Percentiles rank a stretch among this genome's conserved stretches.
phyloP scores from a whole-genome alignment of 2,888 invertebrate species.

The Hemaris fuciformis region DNA sequence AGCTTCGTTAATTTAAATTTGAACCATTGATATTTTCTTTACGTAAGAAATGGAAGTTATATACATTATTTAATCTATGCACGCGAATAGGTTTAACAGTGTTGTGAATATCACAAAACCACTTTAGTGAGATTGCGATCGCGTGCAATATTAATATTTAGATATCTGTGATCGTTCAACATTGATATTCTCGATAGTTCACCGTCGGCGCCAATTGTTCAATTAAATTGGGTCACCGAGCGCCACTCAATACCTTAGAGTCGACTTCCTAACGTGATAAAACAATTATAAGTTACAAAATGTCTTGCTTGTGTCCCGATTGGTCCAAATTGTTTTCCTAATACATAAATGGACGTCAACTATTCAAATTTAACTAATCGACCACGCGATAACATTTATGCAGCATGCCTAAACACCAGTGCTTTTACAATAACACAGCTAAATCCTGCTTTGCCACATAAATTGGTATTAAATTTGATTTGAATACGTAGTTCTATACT shows the following conservation, averaged over 20 bases:
- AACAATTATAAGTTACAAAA: constrained; percentile 6
- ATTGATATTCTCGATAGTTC: constrained; percentile 1
- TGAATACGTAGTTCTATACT: not conserved
- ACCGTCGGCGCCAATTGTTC: constrained; percentile 1
- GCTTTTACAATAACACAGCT: not conserved
- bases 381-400: not conserved
- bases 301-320: not conserved
- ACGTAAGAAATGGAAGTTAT: no score
- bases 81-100: not conserved
- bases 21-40: no score
- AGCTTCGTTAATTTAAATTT: no score
- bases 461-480: constrained; percentile 5
- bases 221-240: constrained; percentile 9
- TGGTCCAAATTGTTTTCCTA: not conserved
- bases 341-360: not conserved
- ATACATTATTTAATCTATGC: not conserved
- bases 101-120: not conserved
- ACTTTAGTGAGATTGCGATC: not conserved
- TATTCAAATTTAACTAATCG: not conserved
- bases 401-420: not conserved
- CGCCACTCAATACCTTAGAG: not conserved
- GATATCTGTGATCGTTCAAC: not conserved
- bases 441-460: not conserved
- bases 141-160: constrained; percentile 4
- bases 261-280: constrained; percentile 6